A percentile compares a stretch with the other conserved stretches of the same genome.
phyloP scores from a whole-genome alignment of 2,113 vertebrate genomes.

The Forbesichthys agassizii region DNA sequence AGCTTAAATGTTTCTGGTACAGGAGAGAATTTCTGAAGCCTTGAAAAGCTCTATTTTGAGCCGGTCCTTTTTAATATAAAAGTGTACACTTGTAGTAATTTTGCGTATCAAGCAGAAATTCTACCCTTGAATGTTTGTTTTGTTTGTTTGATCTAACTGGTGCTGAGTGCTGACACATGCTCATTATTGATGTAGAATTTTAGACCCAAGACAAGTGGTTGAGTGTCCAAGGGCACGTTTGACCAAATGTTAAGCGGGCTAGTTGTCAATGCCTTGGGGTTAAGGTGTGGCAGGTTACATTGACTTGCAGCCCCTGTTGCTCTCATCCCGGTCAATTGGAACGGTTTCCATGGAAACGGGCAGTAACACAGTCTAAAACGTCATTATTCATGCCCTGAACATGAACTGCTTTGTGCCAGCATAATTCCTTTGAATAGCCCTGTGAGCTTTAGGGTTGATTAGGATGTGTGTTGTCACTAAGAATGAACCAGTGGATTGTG shows the following conservation, averaged over 20 bases:
- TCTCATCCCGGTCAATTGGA: constrained; percentile 23
- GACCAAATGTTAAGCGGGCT: constrained; percentile 33
- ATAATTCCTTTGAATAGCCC: constrained; percentile 42
- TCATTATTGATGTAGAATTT: constrained; percentile 24
- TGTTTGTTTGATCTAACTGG: constrained; percentile 41
- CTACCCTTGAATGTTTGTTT: constrained; percentile 51
- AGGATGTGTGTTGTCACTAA: constrained; percentile 30
- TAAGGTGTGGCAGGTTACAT: constrained; percentile 25
- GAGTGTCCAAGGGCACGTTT: constrained; percentile 23
- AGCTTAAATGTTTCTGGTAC: constrained; percentile 11
- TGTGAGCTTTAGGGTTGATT: constrained; percentile 22
- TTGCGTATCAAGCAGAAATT: constrained; percentile 13
- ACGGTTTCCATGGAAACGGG: not conserved
- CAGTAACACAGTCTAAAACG: constrained; percentile 55
- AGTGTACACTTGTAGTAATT: constrained; percentile 8
- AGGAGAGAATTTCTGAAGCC: constrained; percentile 3
- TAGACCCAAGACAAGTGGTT: constrained; percentile 26
- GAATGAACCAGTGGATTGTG: constrained; percentile 12
- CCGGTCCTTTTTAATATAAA: constrained; percentile 13
- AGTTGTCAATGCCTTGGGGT: constrained; percentile 30
- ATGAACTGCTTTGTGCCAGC: constrained; percentile 41
- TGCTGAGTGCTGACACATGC: constrained; percentile 61
- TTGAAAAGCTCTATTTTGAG: constrained; percentile 16
- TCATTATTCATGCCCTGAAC: constrained; percentile 30
- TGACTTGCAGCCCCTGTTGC: constrained; percentile 25